Evolutionary conservation across 2,888 invertebrate genomes (phyloP).

Genomic region (Graphium colonna): DNA sequence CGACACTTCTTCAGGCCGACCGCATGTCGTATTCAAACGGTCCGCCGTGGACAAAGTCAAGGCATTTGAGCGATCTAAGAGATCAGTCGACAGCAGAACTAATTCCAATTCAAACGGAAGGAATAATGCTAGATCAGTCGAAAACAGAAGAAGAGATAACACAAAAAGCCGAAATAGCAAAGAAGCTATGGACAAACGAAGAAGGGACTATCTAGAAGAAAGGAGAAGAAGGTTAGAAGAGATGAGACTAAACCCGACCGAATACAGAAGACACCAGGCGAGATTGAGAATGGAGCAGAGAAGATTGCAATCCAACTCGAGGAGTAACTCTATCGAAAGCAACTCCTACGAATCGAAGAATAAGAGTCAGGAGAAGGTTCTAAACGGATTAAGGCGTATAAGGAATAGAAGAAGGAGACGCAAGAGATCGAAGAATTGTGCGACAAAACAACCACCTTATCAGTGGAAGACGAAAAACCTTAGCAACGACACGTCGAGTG

Average conservation of each 20-base stretch:
- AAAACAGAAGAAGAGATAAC: constrained; percentile 34
- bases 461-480: constrained; percentile 51
- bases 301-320: constrained; percentile 44
- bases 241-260: constrained; percentile 60
- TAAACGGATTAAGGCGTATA: constrained; percentile 46
- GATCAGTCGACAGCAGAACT: constrained; percentile 44
- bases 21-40: constrained; percentile 84
- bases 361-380: constrained; percentile 43
- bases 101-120: constrained; percentile 32
- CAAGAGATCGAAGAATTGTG: constrained; percentile 64
- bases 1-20: constrained; percentile 66
- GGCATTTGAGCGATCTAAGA: constrained; percentile 60
- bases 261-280: constrained; percentile 58
- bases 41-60: constrained; percentile 79
- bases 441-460: constrained; percentile 69
- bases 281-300: constrained; percentile 58
- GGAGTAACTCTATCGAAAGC: constrained; percentile 55
- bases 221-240: constrained; percentile 57
- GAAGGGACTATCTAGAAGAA: constrained; percentile 58
- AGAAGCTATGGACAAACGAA: constrained; percentile 78
- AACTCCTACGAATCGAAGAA: constrained; percentile 48
- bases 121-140: constrained; percentile 33
- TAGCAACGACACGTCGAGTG: constrained; percentile 32
- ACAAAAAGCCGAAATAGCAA: constrained; percentile 72
- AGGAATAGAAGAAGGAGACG: constrained; percentile 60